Evolutionary conservation across 2,888 invertebrate genomes (phyloP).

Genomic region (Tachystola acroxantha): DNA sequence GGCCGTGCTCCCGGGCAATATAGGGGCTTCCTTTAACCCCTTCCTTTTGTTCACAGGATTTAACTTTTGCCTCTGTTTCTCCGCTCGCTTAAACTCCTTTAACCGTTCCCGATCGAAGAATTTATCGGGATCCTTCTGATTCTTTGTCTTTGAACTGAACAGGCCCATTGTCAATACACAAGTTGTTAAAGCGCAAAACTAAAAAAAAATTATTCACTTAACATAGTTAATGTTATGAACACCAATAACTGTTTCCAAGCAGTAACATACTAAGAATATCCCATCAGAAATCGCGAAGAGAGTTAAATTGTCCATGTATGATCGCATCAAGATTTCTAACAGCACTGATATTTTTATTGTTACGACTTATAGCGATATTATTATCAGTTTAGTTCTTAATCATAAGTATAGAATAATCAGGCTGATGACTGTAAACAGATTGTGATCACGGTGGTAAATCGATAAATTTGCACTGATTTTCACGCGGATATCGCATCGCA

Average conservation of each 20-base stretch:
- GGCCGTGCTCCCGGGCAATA: conserved; percentile 26
- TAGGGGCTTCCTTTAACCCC: conserved; percentile 38
- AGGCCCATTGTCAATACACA: conserved; percentile 45
- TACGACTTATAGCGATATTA: conserved; percentile 38
- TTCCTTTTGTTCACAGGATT: conserved; percentile 40
- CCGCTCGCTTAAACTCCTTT: conserved; percentile 53
- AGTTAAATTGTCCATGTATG: conserved; percentile 10
- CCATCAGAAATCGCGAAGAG: background rate
- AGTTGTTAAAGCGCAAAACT: no score
- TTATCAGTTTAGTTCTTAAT: conserved; percentile 49
- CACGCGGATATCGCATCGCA: conserved; percentile 8
- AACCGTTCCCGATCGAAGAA: conserved; percentile 61
- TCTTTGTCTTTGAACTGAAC: conserved; percentile 62
- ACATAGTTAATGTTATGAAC: no score
- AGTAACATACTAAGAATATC: background rate
- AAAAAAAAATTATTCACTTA: no score
- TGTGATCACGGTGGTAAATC: conserved; percentile 24
- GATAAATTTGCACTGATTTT: conserved; percentile 39
- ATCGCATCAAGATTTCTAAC: conserved; percentile 28
- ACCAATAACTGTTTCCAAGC: no score
- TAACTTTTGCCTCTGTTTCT: conserved; percentile 42
- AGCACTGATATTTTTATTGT: conserved; percentile 42
- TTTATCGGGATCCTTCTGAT: conserved; percentile 55
- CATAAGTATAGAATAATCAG: conserved; percentile 30
- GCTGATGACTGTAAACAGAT: conserved; percentile 23